A percentile compares a stretch with the other conserved stretches of the same genome.
These are phyloP conservation scores for Zaprionus gabonicus DNA, from an alignment of 1,140 invertebrate species.

Conservation along the genomic window DNA sequence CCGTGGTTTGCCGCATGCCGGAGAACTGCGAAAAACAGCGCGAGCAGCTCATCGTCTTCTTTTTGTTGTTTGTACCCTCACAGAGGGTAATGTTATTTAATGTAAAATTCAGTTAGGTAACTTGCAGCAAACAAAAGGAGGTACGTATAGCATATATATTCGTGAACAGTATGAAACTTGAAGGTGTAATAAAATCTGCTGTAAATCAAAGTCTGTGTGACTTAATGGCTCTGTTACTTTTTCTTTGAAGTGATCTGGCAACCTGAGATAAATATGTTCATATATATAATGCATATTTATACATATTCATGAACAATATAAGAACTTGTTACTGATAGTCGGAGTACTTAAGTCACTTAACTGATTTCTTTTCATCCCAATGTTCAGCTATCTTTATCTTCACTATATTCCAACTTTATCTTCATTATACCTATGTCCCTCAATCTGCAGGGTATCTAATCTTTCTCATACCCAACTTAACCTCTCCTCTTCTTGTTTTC, in stretches of 20 bases:
- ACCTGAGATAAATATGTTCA: background rate
- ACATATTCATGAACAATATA: background rate
- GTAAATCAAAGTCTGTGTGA: background rate
- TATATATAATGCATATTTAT: background rate
- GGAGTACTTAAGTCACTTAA: background rate
- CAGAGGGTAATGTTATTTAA: background rate
- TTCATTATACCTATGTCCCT: background rate
- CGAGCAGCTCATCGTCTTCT: background rate
- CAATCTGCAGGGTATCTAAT: background rate
- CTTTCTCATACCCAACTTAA: background rate
- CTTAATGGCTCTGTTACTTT: too few species aligned
- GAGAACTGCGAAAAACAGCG: background rate
- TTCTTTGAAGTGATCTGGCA: too few species aligned
- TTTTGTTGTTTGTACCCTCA: background rate
- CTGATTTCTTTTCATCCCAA: background rate
- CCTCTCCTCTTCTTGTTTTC: constrained; percentile 14
- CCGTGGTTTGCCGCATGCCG: constrained; percentile 19
- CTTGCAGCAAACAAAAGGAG: background rate
- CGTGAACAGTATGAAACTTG: background rate
- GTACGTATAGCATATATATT: background rate
- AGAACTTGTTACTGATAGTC: background rate
- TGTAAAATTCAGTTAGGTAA: background rate
- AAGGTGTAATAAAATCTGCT: background rate
- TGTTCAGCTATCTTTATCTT: background rate
- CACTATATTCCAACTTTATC: background rate